Base-by-base conservation (phyloP, 1,140 invertebrate species). In the Cotesia typhae region DNA sequence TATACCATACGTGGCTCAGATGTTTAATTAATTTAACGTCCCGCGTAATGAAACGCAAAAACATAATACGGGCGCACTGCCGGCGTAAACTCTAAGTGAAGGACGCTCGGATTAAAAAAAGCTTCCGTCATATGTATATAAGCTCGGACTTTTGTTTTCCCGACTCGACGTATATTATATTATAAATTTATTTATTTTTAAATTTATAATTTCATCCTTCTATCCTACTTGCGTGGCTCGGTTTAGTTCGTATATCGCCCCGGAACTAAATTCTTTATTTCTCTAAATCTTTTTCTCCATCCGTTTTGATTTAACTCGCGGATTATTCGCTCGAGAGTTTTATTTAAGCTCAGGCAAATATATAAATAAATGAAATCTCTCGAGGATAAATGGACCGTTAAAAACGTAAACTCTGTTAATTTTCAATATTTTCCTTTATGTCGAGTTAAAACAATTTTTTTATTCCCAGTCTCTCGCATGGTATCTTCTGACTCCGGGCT, bases 11-110 rank as follows among this genome's bases (percentile, higher is more conserved):
- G 70, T 75, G 74, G 74, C 80, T 81, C 79, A 76, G 81, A 79
- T 82, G 78, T 82, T 82, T 82, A 81, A 82, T 82, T 82, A 82
- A 82, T 82, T 82, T 78, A 63, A 77, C 76, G 79, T 82, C 74
- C 78, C 71, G 60, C 61, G 73, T 76, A 79, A 82, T 78, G 79
- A 80, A 82, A 80, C 74, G 77, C 70, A 79, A 76, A 79, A 82
- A 78, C 80, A 81, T 82, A 82, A 82, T 81, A 78, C 75, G 53
- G 76, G 79, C 74, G 75, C 72, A 77, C 74, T 68, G 66, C 71
- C 17, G 10, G 6, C 41, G 41, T 41, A 52, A 36, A 14, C 7
- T 0, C 17, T 17, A 7, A 20, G 38, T 6, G 4, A 60, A 12
- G 28, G 28, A 1, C 17, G 20, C 57, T n/a, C 6, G 12, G 9